Base-by-base conservation (phyloP, 1,140 invertebrate species). In the Drosophila azteca region DNA sequence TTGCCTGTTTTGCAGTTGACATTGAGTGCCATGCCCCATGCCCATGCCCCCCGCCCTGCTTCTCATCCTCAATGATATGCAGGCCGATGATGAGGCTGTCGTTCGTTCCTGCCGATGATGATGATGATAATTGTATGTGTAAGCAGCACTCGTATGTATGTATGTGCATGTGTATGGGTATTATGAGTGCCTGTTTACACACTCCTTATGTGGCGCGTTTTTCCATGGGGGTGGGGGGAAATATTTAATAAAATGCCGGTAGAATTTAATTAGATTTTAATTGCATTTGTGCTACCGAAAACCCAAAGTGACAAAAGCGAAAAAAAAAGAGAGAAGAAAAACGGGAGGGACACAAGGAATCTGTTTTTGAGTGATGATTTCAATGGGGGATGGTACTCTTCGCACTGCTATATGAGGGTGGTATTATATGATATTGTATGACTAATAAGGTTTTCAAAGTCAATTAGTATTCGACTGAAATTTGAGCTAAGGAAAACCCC, bases 231-330 rank as follows among this genome's bases (percentile, higher is more conserved):
- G n/a, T 26, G 6, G 51, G 51, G 46, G 62, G 76, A 67, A 87
- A 84, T 76, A 82, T 85, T 85, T 66, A 78, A 85, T 85, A 75
- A 85, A 87, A 82, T 85, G 75, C 78, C 83, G 75, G 82, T 82
- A 72, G 83, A 85, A 88, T 85, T 85, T 85, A 85, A 85, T 85
- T 85, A 85, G 70, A 88, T 88, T 85, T 88, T 85, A 85, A 85
- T 85, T 85, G 82, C 77, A 77, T 85, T 85, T 81, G 35, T 39
- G 64, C 73, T 72, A 57, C 55, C 68, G 64, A 61, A 67, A 67
- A 61, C 20, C 35, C 11, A 39, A 66, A 63, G 54, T 52, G 46
- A 70, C 53, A 69, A 69, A 39, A 62, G 51, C 52, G 9, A 0
- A 35, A 35, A 11, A 35, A 35, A 39, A 35, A 39, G n/a, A 35